A percentile compares a stretch with the other conserved stretches of the same genome.
These are phyloP conservation scores for Thymelicus sylvestris DNA, from an alignment of 2,888 invertebrate genomes.

Conservation along the genomic window DNA sequence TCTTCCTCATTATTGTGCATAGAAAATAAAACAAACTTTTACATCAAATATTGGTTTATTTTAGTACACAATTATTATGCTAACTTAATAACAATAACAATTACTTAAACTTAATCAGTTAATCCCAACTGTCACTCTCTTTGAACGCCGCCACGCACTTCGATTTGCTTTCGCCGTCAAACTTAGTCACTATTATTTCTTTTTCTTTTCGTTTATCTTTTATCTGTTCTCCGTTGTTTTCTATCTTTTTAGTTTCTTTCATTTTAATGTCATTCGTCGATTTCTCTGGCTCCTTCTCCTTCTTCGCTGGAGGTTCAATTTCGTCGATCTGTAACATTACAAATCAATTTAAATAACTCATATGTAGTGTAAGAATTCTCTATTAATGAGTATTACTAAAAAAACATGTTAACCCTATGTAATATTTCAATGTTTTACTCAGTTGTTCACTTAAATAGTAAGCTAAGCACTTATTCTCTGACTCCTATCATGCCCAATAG, in stretches of 20 bases:
- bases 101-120: conserved; percentile 58
- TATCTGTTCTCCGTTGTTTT: conserved; percentile 43
- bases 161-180: conserved; percentile 57
- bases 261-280: conserved; percentile 41
- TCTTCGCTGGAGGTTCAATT: conserved; percentile 57
- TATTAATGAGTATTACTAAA: too few relatives aligned
- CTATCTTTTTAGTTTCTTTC: conserved; percentile 40
- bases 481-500: too few relatives aligned
- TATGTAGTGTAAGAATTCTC: too few relatives aligned
- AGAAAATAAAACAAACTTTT: conserved; percentile 38
- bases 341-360: background rate
- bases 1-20: background rate
- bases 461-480: too few relatives aligned
- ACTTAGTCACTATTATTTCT: conserved; percentile 51
- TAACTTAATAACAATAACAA: conserved; percentile 22
- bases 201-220: conserved; percentile 40
- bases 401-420: too few relatives aligned
- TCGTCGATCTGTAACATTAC: conserved; percentile 59
- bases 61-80: conserved; percentile 8
- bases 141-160: conserved; percentile 69
- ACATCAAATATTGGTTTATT: conserved; percentile 6
- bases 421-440: too few relatives aligned
- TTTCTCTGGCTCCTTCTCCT: conserved; percentile 43
- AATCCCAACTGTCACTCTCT: conserved; percentile 78
- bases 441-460: too few relatives aligned